These are phyloP conservation scores for Heliconius aoede DNA, from an alignment of 2,888 invertebrate genomes.

Conservation along the genomic window DNA sequence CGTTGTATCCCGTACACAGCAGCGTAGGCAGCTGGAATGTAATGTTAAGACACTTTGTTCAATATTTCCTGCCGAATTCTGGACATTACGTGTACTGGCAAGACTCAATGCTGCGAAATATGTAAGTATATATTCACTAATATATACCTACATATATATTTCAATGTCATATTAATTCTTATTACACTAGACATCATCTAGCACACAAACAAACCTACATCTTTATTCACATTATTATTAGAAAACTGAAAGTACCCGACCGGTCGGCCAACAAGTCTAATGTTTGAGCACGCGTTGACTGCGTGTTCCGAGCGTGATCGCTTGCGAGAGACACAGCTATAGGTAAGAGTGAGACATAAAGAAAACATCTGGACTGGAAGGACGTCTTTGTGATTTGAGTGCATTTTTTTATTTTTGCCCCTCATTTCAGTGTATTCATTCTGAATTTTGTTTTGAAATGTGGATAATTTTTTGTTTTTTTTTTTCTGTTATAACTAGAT, in stretches of 20 bases:
- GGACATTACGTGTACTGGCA: no score
- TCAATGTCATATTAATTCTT: neutral
- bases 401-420: slow-evolving; percentile 45
- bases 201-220: neutral
- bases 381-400: slow-evolving; percentile 47
- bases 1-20: no score
- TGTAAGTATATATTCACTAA: no score
- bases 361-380: slow-evolving; percentile 64
- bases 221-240: slow-evolving; percentile 15
- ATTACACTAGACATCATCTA: neutral
- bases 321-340: slow-evolving; percentile 49
- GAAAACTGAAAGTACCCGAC: slow-evolving; percentile 45
- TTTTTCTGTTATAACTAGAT: neutral
- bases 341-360: slow-evolving; percentile 54
- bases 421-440: slow-evolving; percentile 26
- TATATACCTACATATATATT: neutral
- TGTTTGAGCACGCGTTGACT: slow-evolving; percentile 53
- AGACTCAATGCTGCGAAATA: no score
- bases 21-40: no score
- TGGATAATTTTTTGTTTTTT: neutral
- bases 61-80: no score
- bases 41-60: no score
- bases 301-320: slow-evolving; percentile 56
- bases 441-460: neutral
- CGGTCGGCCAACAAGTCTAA: slow-evolving; percentile 53